Evolutionary conservation across 2,113 vertebrate species (phyloP).

Genomic region (Probosciger aterrimus): DNA sequence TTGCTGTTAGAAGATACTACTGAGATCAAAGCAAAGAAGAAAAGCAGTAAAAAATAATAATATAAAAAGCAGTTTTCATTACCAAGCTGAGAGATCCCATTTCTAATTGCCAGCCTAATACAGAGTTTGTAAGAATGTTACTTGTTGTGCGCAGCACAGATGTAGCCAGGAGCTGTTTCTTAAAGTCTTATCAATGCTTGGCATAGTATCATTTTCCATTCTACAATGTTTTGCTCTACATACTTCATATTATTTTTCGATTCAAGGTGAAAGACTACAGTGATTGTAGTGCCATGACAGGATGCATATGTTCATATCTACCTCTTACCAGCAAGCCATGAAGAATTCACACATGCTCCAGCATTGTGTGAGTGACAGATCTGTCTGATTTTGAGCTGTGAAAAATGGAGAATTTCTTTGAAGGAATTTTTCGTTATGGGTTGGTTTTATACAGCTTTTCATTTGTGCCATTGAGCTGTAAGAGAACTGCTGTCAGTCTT

Average conservation of each 20-base stretch:
- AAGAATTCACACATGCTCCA: neutral
- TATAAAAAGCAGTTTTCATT: neutral
- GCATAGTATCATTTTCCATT: neutral
- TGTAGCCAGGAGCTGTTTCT: neutral
- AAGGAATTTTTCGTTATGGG: neutral
- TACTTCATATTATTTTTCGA: neutral
- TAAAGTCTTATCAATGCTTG: neutral
- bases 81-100: neutral
- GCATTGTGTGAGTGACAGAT: neutral
- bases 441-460: neutral
- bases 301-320: neutral
- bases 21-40: neutral
- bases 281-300: neutral
- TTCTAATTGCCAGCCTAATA: neutral
- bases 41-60: neutral
- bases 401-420: neutral
- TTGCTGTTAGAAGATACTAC: neutral
- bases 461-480: neutral
- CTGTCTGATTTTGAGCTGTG: conserved; percentile 1
- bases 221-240: neutral
- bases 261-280: neutral
- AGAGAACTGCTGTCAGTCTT: neutral
- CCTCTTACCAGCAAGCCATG: neutral
- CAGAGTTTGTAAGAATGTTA: neutral
- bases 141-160: neutral